Evolutionary conservation across 2,113 vertebrate species (phyloP), one percentile per base, ranked within the genome.

Genomic region (Ptilonorhynchus violaceus): DNA sequence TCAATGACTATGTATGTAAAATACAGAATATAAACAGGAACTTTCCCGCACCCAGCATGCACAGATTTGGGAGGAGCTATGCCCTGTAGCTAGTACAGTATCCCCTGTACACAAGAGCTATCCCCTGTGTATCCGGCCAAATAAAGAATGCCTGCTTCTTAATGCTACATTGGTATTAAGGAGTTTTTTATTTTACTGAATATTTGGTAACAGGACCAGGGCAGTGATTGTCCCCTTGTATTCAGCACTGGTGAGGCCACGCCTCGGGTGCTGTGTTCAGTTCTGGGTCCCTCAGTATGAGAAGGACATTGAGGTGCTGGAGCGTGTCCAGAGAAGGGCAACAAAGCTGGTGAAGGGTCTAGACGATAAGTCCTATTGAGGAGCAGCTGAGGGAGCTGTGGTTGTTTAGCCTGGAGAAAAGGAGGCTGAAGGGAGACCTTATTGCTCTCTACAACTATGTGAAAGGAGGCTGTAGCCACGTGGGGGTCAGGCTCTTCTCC

Each of bases 301-400:
- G 46, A 60, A 59, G 20, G 46, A 53, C 5, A 25, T 4, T n/a
- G 28, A 68, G 16, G 24, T 11, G 56, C 66, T 70, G 56, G 15
- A 18, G 8, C 1, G 1, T 10, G 44, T n/a, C 69, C 39, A 59
- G 60, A 59, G 44, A 15, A 74, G 5, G 23, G 7, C 15, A 67
- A 0, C 0, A 5, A 28, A 44, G 37, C 44, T 66, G 27, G 25
- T 1, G 33, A 37, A 66, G 15, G 9, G 18, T 39, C 28, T 39
- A 39, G 52, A 46, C 15, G 33, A 14, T 28, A 23, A 3, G 10
- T 39, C 10, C 39, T 44, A 0, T 11, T 52, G 27, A 67, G 23
- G 33, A 52, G 5, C 1, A 0, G 15, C 33, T 59, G 52, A 52
- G 52, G 27, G 44, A 81, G 37, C 23, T 59, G 68, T 2, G 3